Base-by-base conservation (phyloP, 1,140 invertebrate genomes). In the Phymastichus coffea region DNA sequence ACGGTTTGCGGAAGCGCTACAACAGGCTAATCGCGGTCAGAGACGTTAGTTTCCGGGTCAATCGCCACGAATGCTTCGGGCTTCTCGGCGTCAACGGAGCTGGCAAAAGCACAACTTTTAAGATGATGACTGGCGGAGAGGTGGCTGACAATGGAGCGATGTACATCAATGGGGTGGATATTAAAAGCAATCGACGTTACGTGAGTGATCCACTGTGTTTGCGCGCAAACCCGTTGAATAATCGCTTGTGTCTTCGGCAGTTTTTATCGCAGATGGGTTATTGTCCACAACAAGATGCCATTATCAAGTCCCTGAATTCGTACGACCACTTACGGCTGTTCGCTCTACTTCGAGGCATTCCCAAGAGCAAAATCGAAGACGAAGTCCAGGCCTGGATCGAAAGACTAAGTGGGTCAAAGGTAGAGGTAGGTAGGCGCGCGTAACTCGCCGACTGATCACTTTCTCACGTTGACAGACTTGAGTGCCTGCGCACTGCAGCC, bases 111-210 rank as follows among this genome's bases (percentile, higher is more conserved):
- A 90, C 89, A 3, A 93, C 90, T 1, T 95, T 95, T 70, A 90
- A 90, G 74, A 94, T 95, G 90, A 75, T 95, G 52, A 95, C 93
- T 1, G 94, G 94, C n/a, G 91, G 92, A 70, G 80, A 86, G 38
- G 65, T 75, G 30, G 75, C 87, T 9, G 84, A 88, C 14, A 73
- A 72, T 22, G 90, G 91, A 17, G 77, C 81, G 68, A 85, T 87
- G 48, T 70, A 63, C 43, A 64, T 75, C 23, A 64, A 63, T 17
- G 57, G 56, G 30, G 68, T 69, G 2, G 78, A 77, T 57, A 71
- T 84, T 4, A 71, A 75, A 22, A 66, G 61, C 12, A 58, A 85
- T 49, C 74, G 82, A 10, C 77, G 75, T 63, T 67, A 80, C 49
- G 83, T 84, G 74, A 64, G 48, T 40, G 92, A n/a, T n/a, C n/a